Percentiles rank a stretch among this genome's conserved stretches.
Conservation (phyloP, 2,113 vertebrate species). For the Corythornis madagascariensis region DNA sequence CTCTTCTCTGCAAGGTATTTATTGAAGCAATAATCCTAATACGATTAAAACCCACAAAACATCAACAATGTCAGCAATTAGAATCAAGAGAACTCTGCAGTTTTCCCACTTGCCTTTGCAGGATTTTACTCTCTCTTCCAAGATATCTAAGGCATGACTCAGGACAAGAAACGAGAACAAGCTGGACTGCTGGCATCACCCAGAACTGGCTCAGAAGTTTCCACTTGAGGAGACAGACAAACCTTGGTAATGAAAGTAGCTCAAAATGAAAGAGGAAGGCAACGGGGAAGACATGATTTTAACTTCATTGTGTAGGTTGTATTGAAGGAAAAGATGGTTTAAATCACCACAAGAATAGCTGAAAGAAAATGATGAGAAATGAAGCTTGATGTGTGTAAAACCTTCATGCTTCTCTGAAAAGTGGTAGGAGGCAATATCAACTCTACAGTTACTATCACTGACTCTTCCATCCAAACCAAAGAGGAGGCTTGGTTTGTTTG, state of each 20-base stretch:
- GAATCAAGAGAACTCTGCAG: background rate
- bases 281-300: background rate
- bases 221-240: background rate
- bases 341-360: background rate
- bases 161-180: background rate
- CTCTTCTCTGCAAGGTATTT: conserved; percentile 26
- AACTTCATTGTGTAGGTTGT: background rate
- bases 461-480: background rate
- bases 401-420: background rate
- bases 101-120: background rate
- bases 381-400: background rate
- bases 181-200: background rate
- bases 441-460: background rate
- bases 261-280: conserved; percentile 15
- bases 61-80: background rate
- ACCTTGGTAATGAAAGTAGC: background rate
- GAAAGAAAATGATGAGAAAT: background rate
- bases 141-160: background rate
- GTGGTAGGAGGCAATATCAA: background rate
- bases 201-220: background rate
- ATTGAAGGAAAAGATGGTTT: background rate
- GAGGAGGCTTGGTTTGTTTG: background rate
- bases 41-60: conserved; percentile 34
- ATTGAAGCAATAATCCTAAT: conserved; percentile 21
- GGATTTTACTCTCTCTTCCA: background rate